Evolutionary conservation across 53 echinoderm and acorn worm species (phyloP), one percentile per base, ranked within the genome.

Genomic region (Arbacia lixula): DNA sequence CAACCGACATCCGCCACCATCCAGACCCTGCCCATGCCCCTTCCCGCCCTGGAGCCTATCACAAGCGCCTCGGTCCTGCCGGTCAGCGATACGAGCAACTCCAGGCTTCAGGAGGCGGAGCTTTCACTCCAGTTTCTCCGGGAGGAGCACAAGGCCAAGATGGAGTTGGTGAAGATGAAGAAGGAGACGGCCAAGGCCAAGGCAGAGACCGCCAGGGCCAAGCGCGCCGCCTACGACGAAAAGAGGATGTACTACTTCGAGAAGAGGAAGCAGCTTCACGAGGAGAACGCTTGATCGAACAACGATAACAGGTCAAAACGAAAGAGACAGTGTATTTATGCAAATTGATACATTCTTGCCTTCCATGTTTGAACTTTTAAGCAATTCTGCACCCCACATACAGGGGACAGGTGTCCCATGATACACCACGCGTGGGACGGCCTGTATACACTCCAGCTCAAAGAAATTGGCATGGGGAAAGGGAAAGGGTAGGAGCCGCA

Each of bases 241-340:
- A 78, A 78, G n/a, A 10, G 79, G 26, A 57, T 78, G 79, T 78
- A 36, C 39, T 78, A 78, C 60, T 78, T 78, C 26, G 79, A 78
- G 60, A 78, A 78, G 19, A 78, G 79, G 29, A 78, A 78, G 79
- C 16, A 60, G 12, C 39, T 78, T 22, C 60, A 60, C 12, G 66
- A 66, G 1, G 0, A 19, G 36, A 11, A 11, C 22, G 56, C 26
- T 56, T 56, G 56, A 56, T 56, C 8, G 25, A 3, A 2, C 12
- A 50, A 50, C 19, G 56, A 24, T 24, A 4, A 56, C 19, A 56
- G 26, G 12, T 21, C n/a, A n/a, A n/a, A n/a, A n/a, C n/a, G n/a
- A n/a, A n/a, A n/a, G n/a, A n/a, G n/a, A n/a, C n/a, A n/a, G n/a
- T n/a, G n/a, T n/a, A n/a, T n/a, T n/a, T n/a, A n/a, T n/a, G n/a